Evolutionary conservation across 2,888 invertebrate species (phyloP).

Genomic region (Xanthia icteritia): DNA sequence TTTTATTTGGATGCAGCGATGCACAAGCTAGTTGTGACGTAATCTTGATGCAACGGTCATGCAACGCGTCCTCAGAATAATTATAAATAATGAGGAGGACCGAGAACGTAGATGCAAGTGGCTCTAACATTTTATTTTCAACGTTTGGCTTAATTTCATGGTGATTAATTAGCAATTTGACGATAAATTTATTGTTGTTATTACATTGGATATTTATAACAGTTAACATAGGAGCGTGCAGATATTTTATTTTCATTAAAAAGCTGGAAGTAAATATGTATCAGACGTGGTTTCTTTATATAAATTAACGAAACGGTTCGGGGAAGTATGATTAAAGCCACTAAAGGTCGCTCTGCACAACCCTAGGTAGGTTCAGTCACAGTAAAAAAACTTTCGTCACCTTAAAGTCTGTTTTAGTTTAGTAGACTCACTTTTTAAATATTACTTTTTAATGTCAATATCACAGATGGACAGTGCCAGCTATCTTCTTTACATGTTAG

Average conservation of each 20-base stretch:
- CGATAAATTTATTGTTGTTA: not conserved
- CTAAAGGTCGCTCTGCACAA: conserved; percentile 1
- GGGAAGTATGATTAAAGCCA: conserved; percentile 3
- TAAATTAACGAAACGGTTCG: conserved; percentile 11
- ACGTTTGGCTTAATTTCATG: not conserved
- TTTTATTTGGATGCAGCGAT: conserved; percentile 57
- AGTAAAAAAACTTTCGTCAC: not conserved
- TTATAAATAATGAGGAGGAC: conserved; percentile 49
- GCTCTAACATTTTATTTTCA: not conserved
- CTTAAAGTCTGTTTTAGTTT: not conserved
- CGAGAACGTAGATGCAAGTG: conserved; percentile 20
- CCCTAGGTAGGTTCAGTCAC: not conserved
- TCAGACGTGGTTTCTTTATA: not conserved
- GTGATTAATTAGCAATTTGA: not conserved
- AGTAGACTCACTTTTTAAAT: not conserved
- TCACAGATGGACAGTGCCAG: not conserved
- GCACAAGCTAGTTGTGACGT: conserved; percentile 59
- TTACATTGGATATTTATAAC: not conserved
- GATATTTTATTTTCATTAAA: not conserved
- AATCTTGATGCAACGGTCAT: conserved; percentile 62
- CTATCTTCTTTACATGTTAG: not conserved
- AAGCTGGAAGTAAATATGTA: too few relatives aligned
- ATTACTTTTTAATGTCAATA: not conserved
- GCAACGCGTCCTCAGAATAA: conserved; percentile 60
- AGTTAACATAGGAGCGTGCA: too few relatives aligned